Conservation (phyloP, 2,888 invertebrate species). For the Pachymerium ferrugineum region DNA sequence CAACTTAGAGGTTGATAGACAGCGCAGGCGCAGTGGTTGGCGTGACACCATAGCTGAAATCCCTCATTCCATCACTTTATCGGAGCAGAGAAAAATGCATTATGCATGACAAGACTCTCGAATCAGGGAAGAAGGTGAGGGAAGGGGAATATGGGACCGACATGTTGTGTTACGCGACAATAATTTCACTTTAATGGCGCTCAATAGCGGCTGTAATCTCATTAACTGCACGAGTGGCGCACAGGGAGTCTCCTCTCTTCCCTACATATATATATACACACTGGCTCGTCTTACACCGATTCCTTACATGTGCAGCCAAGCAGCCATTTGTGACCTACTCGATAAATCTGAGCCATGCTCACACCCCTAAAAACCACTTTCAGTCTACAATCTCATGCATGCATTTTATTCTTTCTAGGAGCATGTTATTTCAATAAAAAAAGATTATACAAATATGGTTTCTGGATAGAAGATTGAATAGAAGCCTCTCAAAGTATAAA, state of each 20-base stretch:
- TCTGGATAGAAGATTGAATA: too few relatives aligned
- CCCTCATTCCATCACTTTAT: slow-evolving; percentile 4
- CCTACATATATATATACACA: background rate
- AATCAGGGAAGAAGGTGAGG: background rate
- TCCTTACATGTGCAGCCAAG: slow-evolving; percentile 8
- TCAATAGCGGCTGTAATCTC: slow-evolving; percentile 2
- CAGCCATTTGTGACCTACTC: slow-evolving; percentile 14
- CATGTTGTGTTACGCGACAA: slow-evolving; percentile 17
- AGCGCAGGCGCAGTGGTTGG: background rate
- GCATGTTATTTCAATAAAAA: too few relatives aligned
- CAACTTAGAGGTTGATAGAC: background rate
- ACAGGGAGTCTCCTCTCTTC: background rate
- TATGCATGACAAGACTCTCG: slow-evolving; percentile 14
- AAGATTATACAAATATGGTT: too few relatives aligned
- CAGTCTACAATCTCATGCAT: too few relatives aligned
- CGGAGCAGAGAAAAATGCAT: background rate
- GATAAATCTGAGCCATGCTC: slow-evolving; percentile 9
- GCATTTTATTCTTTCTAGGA: too few relatives aligned
- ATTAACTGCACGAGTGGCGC: slow-evolving; percentile 9
- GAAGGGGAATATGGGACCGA: background rate
- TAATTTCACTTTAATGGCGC: slow-evolving; percentile 19
- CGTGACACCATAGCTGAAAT: too few relatives aligned
- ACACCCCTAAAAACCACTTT: background rate
- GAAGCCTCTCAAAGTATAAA: too few relatives aligned
- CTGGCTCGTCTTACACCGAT: slow-evolving; percentile 9